Evolutionary conservation across 2,113 vertebrate species (phyloP).

Genomic region (Coturnix japonica): DNA sequence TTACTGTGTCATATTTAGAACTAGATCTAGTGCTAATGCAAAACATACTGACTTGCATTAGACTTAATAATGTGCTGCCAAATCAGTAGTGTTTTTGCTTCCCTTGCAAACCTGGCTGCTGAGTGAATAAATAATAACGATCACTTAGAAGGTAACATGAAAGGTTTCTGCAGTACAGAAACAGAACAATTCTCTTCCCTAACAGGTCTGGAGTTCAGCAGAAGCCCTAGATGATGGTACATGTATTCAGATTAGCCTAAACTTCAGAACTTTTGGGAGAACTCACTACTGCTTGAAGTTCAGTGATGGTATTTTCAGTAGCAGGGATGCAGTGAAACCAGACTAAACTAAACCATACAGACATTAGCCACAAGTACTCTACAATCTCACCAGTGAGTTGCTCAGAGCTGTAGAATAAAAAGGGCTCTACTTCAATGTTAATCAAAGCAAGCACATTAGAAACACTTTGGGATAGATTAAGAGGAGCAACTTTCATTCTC

Average conservation of each 20-base stretch:
- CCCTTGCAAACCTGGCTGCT: neutral
- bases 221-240: neutral
- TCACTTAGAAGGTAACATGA: neutral
- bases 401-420: neutral
- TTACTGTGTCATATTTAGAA: neutral
- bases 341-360: neutral
- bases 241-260: neutral
- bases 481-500: neutral
- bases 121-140: neutral
- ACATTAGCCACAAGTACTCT: neutral
- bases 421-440: neutral
- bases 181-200: neutral
- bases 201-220: neutral
- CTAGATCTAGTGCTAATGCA: neutral
- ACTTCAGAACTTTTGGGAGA: neutral
- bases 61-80: neutral
- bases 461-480: neutral
- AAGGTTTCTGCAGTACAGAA: neutral
- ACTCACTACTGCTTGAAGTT: neutral
- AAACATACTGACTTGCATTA: neutral
- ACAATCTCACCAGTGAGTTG: neutral
- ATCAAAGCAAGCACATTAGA: neutral
- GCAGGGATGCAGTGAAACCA: neutral
- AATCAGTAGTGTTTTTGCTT: slow-evolving; percentile 8
- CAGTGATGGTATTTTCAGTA: neutral